phyloP scores from a whole-genome alignment of 2,113 vertebrate species.

The Canis aureus region DNA sequence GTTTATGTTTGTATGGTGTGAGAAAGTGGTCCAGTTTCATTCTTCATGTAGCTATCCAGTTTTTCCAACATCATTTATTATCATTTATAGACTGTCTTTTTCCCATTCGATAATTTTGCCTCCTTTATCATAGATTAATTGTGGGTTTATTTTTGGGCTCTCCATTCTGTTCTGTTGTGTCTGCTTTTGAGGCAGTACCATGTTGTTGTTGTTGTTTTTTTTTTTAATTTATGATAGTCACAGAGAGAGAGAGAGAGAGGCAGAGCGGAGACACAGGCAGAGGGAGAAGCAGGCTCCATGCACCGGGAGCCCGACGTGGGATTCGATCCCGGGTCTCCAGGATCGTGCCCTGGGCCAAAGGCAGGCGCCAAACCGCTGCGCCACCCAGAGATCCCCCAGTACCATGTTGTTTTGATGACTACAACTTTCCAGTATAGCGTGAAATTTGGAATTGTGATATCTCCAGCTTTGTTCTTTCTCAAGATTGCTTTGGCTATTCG shows the following conservation, averaged over 20 bases:
- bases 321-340: too few relatives aligned
- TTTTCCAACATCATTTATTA: background rate
- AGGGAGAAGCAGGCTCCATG: too few relatives aligned
- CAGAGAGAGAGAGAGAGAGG: too few relatives aligned
- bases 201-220: background rate
- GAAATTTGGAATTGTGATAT: background rate
- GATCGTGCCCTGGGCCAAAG: too few relatives aligned
- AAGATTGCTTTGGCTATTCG: background rate
- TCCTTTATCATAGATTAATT: background rate
- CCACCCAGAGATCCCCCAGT: background rate
- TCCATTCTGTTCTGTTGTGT: background rate
- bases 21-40: background rate
- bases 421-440: background rate
- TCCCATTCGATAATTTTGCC: background rate
- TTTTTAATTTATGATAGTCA: too few relatives aligned
- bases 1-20: background rate
- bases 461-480: background rate
- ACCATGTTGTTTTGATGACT: background rate
- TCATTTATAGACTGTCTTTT: background rate
- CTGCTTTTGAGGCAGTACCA: background rate
- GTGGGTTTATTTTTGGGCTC: background rate
- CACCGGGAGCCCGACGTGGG: too few relatives aligned
- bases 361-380: too few relatives aligned
- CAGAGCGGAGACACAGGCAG: too few relatives aligned
- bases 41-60: background rate